Base-by-base conservation (phyloP, 2,888 invertebrate genomes). In the Phrixothrix hirtus region DNA sequence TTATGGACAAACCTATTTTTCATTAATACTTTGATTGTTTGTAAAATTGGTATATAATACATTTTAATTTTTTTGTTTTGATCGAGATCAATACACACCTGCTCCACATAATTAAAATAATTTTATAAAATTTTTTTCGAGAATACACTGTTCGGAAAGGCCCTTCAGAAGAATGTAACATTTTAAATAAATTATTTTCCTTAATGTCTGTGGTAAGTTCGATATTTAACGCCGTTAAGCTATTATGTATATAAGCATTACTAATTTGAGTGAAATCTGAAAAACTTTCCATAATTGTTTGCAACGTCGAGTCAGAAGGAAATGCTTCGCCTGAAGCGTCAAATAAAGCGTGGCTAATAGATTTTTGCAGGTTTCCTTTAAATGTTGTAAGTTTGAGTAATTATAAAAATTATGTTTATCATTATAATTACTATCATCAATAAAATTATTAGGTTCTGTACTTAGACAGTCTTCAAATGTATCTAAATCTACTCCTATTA, bases 41-140 rank as follows among this genome's bases (percentile, higher is more conserved):
- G 1, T 15, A 36, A 7, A 25, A 47, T 13, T 47, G 32, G 1
- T 47, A n/a, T n/a, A n/a, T n/a, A n/a, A n/a, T n/a, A n/a, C n/a
- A n/a, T n/a, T n/a, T n/a, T n/a, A n/a, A n/a, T n/a, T n/a, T n/a
- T n/a, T n/a, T n/a, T n/a, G n/a, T n/a, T n/a, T n/a, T n/a, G n/a
- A n/a, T n/a, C 44, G 2, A 54, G 13, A 9, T 15, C 10, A 25
- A 46, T 35, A 1, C 17, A 11, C 9, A 39, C 17, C 5, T 54
- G 53, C 7, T 29, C 37, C 2, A 55, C 32, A 15, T 27, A 55
- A 30, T 46, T 31, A 35, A 57, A 49, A 31, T 54, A 2, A 14
- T 45, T 38, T 54, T 44, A 30, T 42, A 57, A 46, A 26, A 55
- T 11, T 47, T 42, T 21, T 42, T 42, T 42, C 55, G 29, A n/a